Conservation (phyloP, 2,113 vertebrate species). For the Tachuris rubrigastra region DNA sequence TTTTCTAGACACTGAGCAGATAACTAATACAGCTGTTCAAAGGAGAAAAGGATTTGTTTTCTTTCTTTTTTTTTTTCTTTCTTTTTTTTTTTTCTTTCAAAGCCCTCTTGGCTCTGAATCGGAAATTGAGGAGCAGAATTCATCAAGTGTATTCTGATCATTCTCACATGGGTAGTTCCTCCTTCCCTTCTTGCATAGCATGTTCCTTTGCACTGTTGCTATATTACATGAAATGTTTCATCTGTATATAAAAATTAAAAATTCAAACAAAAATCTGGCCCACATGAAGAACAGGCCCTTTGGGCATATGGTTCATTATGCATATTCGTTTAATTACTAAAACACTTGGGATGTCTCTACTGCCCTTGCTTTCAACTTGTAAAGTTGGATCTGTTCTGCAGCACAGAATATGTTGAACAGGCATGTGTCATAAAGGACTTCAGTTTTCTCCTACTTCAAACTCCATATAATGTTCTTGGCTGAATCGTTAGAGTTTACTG, state of each 20-base stretch:
- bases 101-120: slow-evolving; percentile 55
- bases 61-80: background rate
- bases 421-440: slow-evolving; percentile 62
- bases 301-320: slow-evolving; percentile 90
- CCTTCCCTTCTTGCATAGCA: slow-evolving; percentile 36
- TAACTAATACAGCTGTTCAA: slow-evolving; percentile 72
- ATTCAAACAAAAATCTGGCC: slow-evolving; percentile 88
- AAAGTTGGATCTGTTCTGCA: slow-evolving; percentile 75
- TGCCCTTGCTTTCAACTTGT: slow-evolving; percentile 85
- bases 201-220: slow-evolving; percentile 70
- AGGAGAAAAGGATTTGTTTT: slow-evolving; percentile 8
- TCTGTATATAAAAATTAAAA: slow-evolving; percentile 88
- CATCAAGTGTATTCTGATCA: slow-evolving; percentile 31
- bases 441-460: slow-evolving; percentile 35
- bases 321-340: slow-evolving; percentile 88
- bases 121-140: slow-evolving; percentile 57
- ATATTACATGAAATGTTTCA: slow-evolving; percentile 75
- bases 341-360: slow-evolving; percentile 81
- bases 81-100: background rate
- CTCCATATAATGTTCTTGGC: slow-evolving; percentile 53
- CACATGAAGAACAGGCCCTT: slow-evolving; percentile 82
- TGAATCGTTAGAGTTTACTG: slow-evolving; percentile 73
- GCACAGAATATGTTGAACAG: slow-evolving; percentile 68
- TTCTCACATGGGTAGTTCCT: slow-evolving; percentile 41
- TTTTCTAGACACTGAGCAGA: slow-evolving; percentile 68